Base-by-base conservation (phyloP, 1,140 invertebrate species). In the Dendroctonus ponderosae region DNA sequence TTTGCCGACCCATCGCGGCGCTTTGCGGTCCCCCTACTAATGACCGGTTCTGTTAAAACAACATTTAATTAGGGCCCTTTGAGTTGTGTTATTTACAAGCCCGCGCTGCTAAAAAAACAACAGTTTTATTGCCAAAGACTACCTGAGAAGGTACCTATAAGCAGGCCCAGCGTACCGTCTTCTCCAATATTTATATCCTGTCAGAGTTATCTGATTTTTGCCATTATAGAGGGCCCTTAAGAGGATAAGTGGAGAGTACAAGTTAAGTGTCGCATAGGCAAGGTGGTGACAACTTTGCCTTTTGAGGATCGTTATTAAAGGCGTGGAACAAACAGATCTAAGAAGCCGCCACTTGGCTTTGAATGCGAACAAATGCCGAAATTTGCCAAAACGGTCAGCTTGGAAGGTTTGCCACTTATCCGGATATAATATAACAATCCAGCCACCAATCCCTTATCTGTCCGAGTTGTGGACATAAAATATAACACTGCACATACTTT, bases 51-150 rank as follows among this genome's bases (percentile, higher is more conserved):
- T 72, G 70, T 71, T 72, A 74, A 74, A 67, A 72, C 71, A 74
- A 73, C 72, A 73, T 74, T 74, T 74, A 74, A 72, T 74, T 74
- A 74, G 71, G 68, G 60, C 70, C 71, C 69, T 72, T 72, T 69
- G 67, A 72, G 62, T 69, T 66, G 66, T 69, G 70, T 72, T 74
- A 73, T 74, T 74, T 74, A 74, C 69, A 70, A 68, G 63, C 43
- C 61, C 59, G 61, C 66, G 64, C 72, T 68, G 68, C 67, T 70
- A 73, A 73, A 73, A 69, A 69, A 71, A 66, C 70, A 71, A 58
- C 66, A 68, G 53, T 58, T 66, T 68, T 68, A 68, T 63, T 68
- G 66, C 49, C 44, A 49, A 62, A 54, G 59, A 68, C 66, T 68
- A 68, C 66, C 66, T 68, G 66, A 68, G 53, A 61, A 68, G 60